Evolutionary conservation across 2,797 vertebrate species (phyloP).

Genomic region (Chromis chromis): DNA sequence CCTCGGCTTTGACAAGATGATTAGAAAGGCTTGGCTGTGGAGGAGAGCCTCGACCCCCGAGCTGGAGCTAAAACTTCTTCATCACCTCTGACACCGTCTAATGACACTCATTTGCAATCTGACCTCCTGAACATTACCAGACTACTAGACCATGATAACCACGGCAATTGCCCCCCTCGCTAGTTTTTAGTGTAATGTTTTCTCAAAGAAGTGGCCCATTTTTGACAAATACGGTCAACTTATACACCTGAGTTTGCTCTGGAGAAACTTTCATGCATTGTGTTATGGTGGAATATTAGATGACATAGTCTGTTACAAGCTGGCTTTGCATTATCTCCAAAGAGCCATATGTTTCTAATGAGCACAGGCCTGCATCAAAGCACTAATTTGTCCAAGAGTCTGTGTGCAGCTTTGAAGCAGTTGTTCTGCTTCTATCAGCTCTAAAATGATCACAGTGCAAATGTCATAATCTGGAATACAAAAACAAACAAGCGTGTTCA

Average conservation of each 20-base stretch:
- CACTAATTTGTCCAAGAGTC: conserved; percentile 30
- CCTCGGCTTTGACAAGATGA: conserved; percentile 72
- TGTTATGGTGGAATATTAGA: neutral
- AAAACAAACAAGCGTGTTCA: conserved; percentile 5
- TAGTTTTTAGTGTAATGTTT: conserved; percentile 19
- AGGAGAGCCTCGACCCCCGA: conserved; percentile 71
- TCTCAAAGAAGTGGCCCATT: conserved; percentile 8
- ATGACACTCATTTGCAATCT: conserved; percentile 81
- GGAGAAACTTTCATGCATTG: neutral
- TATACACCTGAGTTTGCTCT: neutral
- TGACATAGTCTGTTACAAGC: neutral
- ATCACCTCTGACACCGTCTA: conserved; percentile 84
- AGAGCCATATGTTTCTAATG: conserved; percentile 48
- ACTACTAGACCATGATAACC: conserved; percentile 45
- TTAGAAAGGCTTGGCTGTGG: conserved; percentile 68
- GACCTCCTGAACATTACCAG: conserved; percentile 76
- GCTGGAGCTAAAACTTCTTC: conserved; percentile 76
- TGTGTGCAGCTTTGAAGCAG: conserved; percentile 22
- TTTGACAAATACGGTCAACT: conserved; percentile 9
- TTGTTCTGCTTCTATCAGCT: conserved; percentile 24
- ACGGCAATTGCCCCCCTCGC: conserved; percentile 15
- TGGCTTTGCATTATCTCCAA: conserved; percentile 15
- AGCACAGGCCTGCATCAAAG: conserved; percentile 24
- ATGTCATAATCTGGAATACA: conserved; percentile 23
- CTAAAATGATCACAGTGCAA: conserved; percentile 11